These are phyloP conservation scores for Pipa parva DNA, from an alignment of 2,113 vertebrate species.

Conservation along the genomic window DNA sequence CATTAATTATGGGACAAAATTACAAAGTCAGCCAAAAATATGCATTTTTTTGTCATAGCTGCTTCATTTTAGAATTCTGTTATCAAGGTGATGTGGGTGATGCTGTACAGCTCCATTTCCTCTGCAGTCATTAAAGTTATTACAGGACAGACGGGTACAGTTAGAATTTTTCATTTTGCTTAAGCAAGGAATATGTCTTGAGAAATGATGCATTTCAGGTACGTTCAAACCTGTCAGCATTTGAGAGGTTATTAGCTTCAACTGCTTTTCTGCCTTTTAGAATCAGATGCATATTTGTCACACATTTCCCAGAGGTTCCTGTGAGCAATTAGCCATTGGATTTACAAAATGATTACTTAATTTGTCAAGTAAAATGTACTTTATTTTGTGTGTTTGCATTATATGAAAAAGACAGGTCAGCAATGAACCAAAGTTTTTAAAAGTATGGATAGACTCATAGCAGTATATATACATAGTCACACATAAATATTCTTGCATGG, in stretches of 20 bases:
- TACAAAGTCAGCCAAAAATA: constrained; percentile 15
- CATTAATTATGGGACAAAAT: constrained; percentile 33
- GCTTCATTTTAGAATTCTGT: constrained; percentile 28
- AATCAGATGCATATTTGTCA: constrained; percentile 72
- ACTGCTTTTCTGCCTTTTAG: constrained; percentile 64
- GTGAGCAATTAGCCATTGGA: constrained; percentile 75
- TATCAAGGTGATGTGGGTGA: constrained; percentile 39
- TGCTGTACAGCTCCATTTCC: constrained; percentile 43
- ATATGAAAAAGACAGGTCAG: constrained; percentile 68
- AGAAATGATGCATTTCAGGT: constrained; percentile 54
- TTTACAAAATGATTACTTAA: constrained; percentile 84
- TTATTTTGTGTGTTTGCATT: constrained; percentile 68
- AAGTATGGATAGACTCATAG: too few species aligned
- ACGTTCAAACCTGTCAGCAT: constrained; percentile 49
- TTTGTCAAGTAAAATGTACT: constrained; percentile 77
- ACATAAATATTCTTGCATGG: too few species aligned
- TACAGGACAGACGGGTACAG: constrained; percentile 36
- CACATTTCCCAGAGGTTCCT: constrained; percentile 72
- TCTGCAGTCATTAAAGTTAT: constrained; percentile 45
- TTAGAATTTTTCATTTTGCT: constrained; percentile 54
- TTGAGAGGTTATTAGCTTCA: constrained; percentile 61
- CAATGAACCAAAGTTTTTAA: constrained; percentile 32
- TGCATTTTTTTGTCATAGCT: constrained; percentile 12
- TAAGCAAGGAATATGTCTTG: constrained; percentile 48
- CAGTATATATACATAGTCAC: too few species aligned